Evolutionary conservation across 2,113 vertebrate genomes (phyloP), one percentile per base, ranked within the genome.

Genomic region (Dromaius novaehollandiae): DNA sequence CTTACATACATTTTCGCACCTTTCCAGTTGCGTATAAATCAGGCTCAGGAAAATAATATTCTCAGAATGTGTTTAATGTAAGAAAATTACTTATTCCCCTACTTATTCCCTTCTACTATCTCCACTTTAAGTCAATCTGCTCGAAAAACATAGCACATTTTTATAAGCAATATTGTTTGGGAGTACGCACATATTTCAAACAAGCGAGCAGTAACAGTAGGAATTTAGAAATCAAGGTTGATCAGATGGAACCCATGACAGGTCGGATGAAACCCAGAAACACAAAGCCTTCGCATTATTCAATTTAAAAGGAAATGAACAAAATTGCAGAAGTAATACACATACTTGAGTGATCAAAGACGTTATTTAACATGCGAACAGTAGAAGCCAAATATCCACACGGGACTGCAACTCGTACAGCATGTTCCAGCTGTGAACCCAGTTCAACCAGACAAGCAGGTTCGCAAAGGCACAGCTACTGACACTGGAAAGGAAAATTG

Each of bases 401-500:
- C 9, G 4, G 26, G 40, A 58, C 50, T 3, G 21, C 51, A 61
- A 36, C 51, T 1, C 3, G 68, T 2, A 13, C 32, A 8, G 63
- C 50, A 7, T 0, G 22, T 65, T 46, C 40, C 4, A 36, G 51
- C 68, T 28, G 8, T 0, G 1, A 32, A 65, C 56, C 74, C 22
- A 66, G 74, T 19, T 22, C 36, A 36, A 46, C 50, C 80, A 61
- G 84, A 32, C 28, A 2, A 63, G 68, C 58, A 38, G 10, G 24
- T 65, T 63, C 51, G 46, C 44, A 60, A 88, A 85, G 89, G 48
- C 79, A 51, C 58, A 71, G 81, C 88, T 85, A 83, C 4, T 55
- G 82, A 81, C 95, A 77, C 51, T 14, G 73, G 40, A 82, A 96
- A 95, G 89, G 86, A 53, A 79, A 84, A 56, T 19, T 53, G 73